Evolutionary conservation across 2,888 invertebrate genomes (phyloP).

Genomic region (Germaria angustata): DNA sequence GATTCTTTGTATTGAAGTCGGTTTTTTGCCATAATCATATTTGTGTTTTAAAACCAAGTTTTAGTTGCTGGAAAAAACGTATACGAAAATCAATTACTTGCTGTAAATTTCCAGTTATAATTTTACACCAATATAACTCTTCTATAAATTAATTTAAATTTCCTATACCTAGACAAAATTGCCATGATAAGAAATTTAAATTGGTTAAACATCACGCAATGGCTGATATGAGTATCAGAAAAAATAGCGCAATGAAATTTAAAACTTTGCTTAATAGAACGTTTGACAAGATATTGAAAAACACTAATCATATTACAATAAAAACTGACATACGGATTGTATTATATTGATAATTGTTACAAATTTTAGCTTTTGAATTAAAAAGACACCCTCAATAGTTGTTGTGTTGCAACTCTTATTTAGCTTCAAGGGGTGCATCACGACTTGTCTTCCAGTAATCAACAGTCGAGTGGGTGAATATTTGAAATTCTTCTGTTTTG

Average conservation of each 20-base stretch:
- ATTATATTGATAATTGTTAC: slow-evolving; percentile 70
- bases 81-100: no score
- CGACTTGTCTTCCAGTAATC: background rate
- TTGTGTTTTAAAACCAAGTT: no score
- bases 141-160: no score
- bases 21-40: no score
- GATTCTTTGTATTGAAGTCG: no score
- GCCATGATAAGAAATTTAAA: no score
- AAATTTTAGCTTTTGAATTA: slow-evolving; percentile 21
- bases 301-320: slow-evolving; percentile 23
- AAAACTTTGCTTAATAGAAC: slow-evolving; percentile 74
- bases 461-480: slow-evolving; percentile 65
- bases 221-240: background rate
- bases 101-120: no score
- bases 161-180: no score
- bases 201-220: no score
- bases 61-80: no score
- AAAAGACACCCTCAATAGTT: slow-evolving; percentile 24
- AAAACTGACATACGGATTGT: slow-evolving; percentile 67
- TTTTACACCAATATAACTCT: no score
- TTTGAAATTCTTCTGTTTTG: slow-evolving; percentile 17
- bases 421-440: slow-evolving; percentile 38
- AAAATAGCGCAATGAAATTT: slow-evolving; percentile 61
- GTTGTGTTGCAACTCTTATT: background rate
- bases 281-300: slow-evolving; percentile 70